A percentile compares a stretch with the other conserved stretches of the same genome.
Evolutionary conservation across 1,140 invertebrate species (phyloP).

Genomic region (Grapholita molesta): DNA sequence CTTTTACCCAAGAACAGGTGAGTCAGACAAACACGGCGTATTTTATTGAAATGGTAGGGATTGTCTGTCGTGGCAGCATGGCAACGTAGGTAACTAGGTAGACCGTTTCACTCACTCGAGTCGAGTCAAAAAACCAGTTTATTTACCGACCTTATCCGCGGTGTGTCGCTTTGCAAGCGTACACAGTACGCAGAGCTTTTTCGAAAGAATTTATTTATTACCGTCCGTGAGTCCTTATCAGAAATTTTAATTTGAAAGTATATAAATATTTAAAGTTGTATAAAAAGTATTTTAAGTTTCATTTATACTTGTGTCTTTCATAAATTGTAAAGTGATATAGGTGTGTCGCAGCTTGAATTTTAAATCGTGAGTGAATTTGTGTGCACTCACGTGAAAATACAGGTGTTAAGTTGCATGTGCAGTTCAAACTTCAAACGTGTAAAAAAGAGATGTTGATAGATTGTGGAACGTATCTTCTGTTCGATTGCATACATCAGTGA

Average conservation of each 20-base stretch:
- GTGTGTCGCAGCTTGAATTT: constrained; percentile 62
- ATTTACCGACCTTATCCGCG: constrained; percentile 57
- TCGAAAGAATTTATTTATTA: constrained; percentile 35
- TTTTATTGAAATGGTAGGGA: neutral
- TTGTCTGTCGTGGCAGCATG: constrained; percentile 17
- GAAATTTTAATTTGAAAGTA: constrained; percentile 3
- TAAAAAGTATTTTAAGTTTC: neutral
- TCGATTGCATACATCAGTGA: constrained; percentile 48
- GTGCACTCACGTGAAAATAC: constrained; percentile 61
- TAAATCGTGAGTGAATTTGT: constrained; percentile 57
- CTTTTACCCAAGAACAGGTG: neutral
- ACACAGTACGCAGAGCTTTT: constrained; percentile 28
- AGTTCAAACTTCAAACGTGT: constrained; percentile 31
- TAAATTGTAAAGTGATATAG: constrained; percentile 25
- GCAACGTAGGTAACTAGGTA: constrained; percentile 48
- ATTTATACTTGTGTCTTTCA: constrained; percentile 3
- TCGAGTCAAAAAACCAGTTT: constrained; percentile 68
- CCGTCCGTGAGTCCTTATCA: constrained; percentile 34
- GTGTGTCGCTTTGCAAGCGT: constrained; percentile 38
- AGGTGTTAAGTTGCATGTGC: constrained; percentile 41
- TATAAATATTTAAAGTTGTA: neutral
- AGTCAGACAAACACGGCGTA: neutral
- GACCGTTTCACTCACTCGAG: constrained; percentile 34
- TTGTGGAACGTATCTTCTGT: neutral
- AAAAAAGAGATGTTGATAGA: constrained; percentile 27